Conservation (phyloP, 2,888 invertebrate species). For the Monopis laevigella region DNA sequence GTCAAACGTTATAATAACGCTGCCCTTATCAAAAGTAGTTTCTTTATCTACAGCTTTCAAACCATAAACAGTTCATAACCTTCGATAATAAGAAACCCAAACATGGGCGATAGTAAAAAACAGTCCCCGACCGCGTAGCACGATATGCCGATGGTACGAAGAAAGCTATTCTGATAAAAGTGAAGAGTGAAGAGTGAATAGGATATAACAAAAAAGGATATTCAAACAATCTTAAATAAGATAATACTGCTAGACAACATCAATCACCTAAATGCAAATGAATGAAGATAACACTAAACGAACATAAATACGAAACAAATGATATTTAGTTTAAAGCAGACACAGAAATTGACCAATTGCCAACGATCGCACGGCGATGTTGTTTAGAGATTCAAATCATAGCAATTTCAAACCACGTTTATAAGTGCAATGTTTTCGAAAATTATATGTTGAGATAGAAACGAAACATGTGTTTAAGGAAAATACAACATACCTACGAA, state of each 20-base stretch:
- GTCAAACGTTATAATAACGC: too few relatives aligned
- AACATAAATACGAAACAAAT: too few relatives aligned
- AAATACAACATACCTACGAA: conserved; percentile 23
- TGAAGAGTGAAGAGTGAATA: too few relatives aligned
- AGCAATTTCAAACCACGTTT: conserved; percentile 49
- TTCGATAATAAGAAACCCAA: background rate
- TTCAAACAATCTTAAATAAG: too few relatives aligned
- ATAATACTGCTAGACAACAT: too few relatives aligned
- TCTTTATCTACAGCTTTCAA: conserved; percentile 4
- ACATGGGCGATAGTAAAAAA: conserved; percentile 1
- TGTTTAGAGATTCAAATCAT: conserved; percentile 47
- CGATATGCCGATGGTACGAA: too few relatives aligned
- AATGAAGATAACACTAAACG: too few relatives aligned
- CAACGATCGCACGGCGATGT: conserved; percentile 37
- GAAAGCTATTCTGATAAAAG: too few relatives aligned
- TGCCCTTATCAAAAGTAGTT: background rate
- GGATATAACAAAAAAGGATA: too few relatives aligned
- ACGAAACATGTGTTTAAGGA: conserved; percentile 34
- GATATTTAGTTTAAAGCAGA: too few relatives aligned
- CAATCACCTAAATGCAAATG: too few relatives aligned
- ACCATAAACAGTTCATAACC: conserved; percentile 7
- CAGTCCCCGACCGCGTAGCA: background rate
- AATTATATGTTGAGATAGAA: conserved; percentile 39
- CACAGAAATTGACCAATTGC: conserved; percentile 42
- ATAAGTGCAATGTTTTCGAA: conserved; percentile 50